phyloP scores from a whole-genome alignment of 2,888 invertebrate genomes.

The Aelia acuminata region DNA sequence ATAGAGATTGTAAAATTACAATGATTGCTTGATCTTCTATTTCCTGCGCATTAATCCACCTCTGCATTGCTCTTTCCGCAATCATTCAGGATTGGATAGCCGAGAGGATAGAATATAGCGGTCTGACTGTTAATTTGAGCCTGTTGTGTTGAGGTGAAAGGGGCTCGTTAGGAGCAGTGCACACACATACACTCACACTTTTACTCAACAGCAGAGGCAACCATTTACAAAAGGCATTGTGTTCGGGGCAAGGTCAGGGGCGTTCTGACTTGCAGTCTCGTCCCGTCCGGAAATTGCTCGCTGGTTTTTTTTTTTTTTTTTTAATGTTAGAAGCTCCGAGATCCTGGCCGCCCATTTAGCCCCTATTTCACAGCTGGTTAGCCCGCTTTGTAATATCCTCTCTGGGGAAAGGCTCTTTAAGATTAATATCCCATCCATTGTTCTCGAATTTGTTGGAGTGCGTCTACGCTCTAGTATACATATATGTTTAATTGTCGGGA shows the following conservation, averaged over 20 bases:
- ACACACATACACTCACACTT: conserved; percentile 6
- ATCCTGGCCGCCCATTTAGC: background rate
- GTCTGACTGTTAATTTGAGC: conserved; percentile 6
- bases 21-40: background rate
- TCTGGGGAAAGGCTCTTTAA: background rate
- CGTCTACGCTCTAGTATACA: background rate
- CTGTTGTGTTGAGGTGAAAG: conserved; percentile 20
- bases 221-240: conserved; percentile 30
- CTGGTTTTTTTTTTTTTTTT: background rate
- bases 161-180: background rate
- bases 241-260: conserved; percentile 18
- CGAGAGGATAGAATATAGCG: background rate
- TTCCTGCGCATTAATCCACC: background rate
- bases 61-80: background rate
- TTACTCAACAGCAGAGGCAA: background rate
- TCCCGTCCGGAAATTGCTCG: conserved; percentile 9
- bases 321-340: background rate
- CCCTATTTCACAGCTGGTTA: conserved; percentile 9
- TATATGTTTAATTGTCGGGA: background rate
- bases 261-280: conserved; percentile 32
- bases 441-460: background rate
- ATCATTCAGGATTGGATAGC: background rate
- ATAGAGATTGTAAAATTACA: too few species aligned
- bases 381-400: background rate
- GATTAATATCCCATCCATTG: background rate